phyloP scores from a whole-genome alignment of 2,113 vertebrate genomes.

The Actenoides lindsayi region DNA sequence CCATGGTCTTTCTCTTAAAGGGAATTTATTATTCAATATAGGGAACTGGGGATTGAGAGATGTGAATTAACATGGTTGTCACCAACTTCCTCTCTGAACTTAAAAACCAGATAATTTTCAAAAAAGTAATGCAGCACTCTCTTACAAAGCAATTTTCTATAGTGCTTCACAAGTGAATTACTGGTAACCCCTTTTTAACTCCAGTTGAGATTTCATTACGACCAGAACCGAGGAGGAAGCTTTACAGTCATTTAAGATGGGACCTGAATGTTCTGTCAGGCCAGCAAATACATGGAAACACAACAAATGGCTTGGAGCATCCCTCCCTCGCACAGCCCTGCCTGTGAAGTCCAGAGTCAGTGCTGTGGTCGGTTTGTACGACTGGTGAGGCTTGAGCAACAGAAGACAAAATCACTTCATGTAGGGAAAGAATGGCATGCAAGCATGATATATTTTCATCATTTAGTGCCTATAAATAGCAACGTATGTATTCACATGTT shows the following conservation, averaged over 20 bases:
- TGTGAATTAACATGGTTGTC: background rate
- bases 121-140: background rate
- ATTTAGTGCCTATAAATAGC: background rate
- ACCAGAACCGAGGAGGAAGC: background rate
- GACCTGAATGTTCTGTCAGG: background rate
- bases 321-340: background rate
- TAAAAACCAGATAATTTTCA: background rate
- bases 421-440: rapidly evolving
- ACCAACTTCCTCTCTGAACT: background rate
- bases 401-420: background rate
- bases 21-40: background rate
- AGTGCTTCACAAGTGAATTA: background rate
- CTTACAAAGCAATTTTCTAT: background rate
- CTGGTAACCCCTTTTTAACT: background rate
- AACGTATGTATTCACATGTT: background rate
- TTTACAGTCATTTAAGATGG: background rate
- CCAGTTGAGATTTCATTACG: background rate
- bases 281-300: background rate
- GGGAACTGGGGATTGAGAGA: background rate
- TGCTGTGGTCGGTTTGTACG: background rate
- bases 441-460: background rate
- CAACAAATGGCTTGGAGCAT: background rate
- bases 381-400: background rate
- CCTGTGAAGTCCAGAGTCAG: rapidly evolving
- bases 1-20: background rate